Percentiles rank a stretch among this genome's conserved stretches.
Evolutionary conservation across 64 coral and sea anemone species (phyloP).

Genomic region (Catalaphyllia jardinei): DNA sequence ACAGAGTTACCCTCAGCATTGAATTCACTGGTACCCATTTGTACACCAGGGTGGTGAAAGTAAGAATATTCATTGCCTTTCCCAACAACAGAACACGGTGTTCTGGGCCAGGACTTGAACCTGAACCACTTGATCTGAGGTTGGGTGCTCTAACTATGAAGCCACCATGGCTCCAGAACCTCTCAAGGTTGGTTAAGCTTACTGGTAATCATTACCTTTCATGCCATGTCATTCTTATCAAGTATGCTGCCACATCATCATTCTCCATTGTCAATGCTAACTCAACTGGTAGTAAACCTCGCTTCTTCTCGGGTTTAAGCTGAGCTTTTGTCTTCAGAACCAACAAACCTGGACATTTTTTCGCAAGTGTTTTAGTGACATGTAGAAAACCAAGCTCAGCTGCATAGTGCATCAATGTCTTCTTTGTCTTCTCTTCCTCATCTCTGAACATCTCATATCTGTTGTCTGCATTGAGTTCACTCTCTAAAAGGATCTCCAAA

Average conservation of each 20-base stretch:
- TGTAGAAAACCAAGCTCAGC: slow-evolving; percentile 69
- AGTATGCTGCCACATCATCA: slow-evolving; percentile 74
- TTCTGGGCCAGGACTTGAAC: too few relatives aligned
- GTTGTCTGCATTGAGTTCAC: slow-evolving; percentile 76
- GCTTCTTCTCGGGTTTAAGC: slow-evolving; percentile 71
- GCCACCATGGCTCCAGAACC: too few relatives aligned
- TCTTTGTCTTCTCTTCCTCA: slow-evolving; percentile 39
- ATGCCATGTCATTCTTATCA: slow-evolving; percentile 78
- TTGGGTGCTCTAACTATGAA: too few relatives aligned
- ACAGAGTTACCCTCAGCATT: too few relatives aligned
- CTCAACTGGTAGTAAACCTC: slow-evolving; percentile 74
- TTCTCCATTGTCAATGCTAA: slow-evolving; percentile 70
- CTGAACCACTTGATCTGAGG: too few relatives aligned
- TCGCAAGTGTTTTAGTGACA: slow-evolving; percentile 66
- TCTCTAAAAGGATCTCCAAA: slow-evolving; percentile 69
- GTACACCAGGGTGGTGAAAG: too few relatives aligned
- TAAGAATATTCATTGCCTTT: too few relatives aligned
- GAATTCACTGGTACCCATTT: too few relatives aligned
- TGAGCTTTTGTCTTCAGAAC: slow-evolving; percentile 76
- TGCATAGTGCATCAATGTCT: slow-evolving; percentile 77
- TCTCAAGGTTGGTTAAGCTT: neutral
- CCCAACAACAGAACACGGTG: too few relatives aligned
- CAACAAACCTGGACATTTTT: slow-evolving; percentile 77
- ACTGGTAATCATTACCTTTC: slow-evolving; percentile 49
- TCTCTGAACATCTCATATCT: slow-evolving; percentile 88